These are phyloP conservation scores for Ormyrus pomaceus DNA, from an alignment of 2,888 invertebrate species.

Conservation along the genomic window DNA sequence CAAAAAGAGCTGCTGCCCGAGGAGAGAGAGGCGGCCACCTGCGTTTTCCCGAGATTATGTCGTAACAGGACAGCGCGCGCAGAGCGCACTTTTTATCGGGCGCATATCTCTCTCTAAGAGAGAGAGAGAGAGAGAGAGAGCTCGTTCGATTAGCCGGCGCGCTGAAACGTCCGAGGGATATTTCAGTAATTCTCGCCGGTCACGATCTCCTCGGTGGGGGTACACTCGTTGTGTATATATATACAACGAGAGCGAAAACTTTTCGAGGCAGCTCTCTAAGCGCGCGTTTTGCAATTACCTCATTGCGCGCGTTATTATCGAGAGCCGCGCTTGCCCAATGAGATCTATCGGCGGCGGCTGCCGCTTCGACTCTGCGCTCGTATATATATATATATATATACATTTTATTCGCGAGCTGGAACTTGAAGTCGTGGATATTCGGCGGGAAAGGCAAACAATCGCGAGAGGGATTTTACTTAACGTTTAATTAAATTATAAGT, in stretches of 20 bases:
- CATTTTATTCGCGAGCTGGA: too few relatives aligned
- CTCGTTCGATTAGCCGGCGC: neutral
- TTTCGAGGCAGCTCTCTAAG: neutral
- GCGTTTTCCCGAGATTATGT: slow-evolving; percentile 39
- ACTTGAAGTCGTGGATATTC: too few relatives aligned
- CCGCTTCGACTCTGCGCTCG: too few relatives aligned
- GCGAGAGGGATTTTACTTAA: too few relatives aligned
- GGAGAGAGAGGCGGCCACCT: slow-evolving; percentile 4
- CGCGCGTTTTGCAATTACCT: slow-evolving; percentile 41
- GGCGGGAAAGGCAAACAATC: too few relatives aligned
- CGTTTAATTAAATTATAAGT: neutral
- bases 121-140: neutral
- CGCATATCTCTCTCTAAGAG: neutral
- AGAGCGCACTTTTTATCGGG: slow-evolving; percentile 9
- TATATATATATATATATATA: too few relatives aligned
- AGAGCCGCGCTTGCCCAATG: slow-evolving; percentile 10
- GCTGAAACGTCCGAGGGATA: slow-evolving; percentile 2
- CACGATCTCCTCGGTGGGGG: slow-evolving; percentile 3
- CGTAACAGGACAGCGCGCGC: slow-evolving; percentile 25
- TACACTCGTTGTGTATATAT: too few relatives aligned
- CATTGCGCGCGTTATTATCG: slow-evolving; percentile 21
- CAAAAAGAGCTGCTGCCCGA: neutral
- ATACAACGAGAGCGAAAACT: slow-evolving; percentile 20
- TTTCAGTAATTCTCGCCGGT: slow-evolving; percentile 42
- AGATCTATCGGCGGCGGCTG: slow-evolving; percentile 16